Evolutionary conservation across 1,140 invertebrate species (phyloP).

Genomic region (Magallana gigas): DNA sequence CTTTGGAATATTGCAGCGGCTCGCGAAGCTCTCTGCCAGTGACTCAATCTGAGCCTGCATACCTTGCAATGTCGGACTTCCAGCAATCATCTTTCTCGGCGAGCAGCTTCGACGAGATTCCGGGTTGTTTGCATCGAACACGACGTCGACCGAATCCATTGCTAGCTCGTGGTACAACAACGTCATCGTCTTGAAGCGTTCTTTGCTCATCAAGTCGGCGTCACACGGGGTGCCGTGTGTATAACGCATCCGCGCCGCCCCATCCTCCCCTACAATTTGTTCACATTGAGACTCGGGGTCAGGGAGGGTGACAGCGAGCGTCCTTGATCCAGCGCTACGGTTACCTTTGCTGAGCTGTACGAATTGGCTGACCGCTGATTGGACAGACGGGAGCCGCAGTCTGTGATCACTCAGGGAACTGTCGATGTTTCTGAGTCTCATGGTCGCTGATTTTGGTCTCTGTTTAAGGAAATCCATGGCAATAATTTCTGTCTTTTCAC

Average conservation of each 20-base stretch:
- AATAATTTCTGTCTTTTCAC: not conserved
- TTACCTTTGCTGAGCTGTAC: not conserved
- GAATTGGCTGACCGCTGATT: conserved; percentile 27
- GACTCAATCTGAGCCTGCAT: not conserved
- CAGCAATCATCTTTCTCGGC: not conserved
- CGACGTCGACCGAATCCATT: conserved; percentile 41
- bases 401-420: not conserved
- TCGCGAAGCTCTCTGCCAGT: not conserved
- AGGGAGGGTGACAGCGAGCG: not conserved
- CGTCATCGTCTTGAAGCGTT: conserved; percentile 9
- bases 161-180: conserved; percentile 27
- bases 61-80: not conserved
- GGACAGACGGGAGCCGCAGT: not conserved
- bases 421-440: conserved; percentile 15
- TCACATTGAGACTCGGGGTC: not conserved
- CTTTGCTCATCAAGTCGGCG: not conserved
- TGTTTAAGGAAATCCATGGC: conserved; percentile 7
- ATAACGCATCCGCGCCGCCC: conserved; percentile 18
- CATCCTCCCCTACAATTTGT: not conserved
- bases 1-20: conserved; percentile 7
- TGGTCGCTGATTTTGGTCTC: conserved; percentile 4
- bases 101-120: not conserved
- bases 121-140: conserved; percentile 39
- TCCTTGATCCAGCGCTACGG: not conserved
- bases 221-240: conserved; percentile 15